Conservation (phyloP, 2,113 vertebrate species). For the Asarcornis scutulata region DNA sequence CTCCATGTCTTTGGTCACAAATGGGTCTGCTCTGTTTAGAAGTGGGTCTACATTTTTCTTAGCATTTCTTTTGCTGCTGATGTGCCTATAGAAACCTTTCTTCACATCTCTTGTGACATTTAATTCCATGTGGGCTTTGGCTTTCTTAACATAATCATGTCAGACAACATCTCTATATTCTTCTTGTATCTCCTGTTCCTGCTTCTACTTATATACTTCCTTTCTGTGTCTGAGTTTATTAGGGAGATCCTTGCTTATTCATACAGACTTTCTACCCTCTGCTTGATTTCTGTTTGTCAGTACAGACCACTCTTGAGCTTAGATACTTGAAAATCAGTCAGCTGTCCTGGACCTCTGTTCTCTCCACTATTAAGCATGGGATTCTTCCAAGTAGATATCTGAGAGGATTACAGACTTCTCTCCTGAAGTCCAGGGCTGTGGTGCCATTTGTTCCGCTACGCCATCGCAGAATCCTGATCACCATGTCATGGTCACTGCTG, state of each 20-base stretch:
- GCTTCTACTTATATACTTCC: background rate
- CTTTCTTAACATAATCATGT: background rate
- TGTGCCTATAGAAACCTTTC: background rate
- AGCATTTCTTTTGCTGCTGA: background rate
- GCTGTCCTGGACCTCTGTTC: background rate
- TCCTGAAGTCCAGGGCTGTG: background rate
- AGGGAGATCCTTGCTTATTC: background rate
- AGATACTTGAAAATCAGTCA: background rate
- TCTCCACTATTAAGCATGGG: background rate
- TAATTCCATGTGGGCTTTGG: rapidly evolving
- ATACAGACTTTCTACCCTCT: rapidly evolving
- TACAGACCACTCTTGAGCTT: background rate
- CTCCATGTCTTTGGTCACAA: background rate
- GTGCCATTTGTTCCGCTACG: background rate
- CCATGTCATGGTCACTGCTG: background rate
- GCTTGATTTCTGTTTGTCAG: background rate
- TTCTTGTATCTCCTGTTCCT: background rate
- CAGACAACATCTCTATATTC: background rate
- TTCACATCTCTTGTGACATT: background rate
- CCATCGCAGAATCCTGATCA: background rate
- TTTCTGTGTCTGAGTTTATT: background rate
- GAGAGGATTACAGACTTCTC: background rate
- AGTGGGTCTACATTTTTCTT: background rate
- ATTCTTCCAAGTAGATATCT: background rate
- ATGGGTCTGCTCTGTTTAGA: background rate